Percentiles rank a stretch among this genome's conserved stretches.
These are phyloP conservation scores for Caenorhabditis virilis DNA, from an alignment of 2,888 invertebrate species.

Conservation along the genomic window DNA sequence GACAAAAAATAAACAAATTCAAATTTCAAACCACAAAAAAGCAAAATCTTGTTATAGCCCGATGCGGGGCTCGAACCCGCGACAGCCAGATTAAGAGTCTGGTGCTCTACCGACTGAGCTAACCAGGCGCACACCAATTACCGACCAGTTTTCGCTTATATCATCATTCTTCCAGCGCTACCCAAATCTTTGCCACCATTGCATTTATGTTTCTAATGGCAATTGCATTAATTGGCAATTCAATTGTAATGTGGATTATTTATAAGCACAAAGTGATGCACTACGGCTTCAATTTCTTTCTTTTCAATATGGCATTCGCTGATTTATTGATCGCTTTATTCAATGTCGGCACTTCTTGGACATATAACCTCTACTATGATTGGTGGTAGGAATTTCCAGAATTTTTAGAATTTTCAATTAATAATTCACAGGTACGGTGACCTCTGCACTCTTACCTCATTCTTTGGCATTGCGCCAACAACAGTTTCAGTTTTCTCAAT, in stretches of 20 bases:
- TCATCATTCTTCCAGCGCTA: slow-evolving; percentile 28
- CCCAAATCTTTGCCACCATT: slow-evolving; percentile 51
- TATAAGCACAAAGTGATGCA: slow-evolving; percentile 60
- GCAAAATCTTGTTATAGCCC: no score
- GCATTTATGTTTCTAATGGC: slow-evolving; percentile 54
- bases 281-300: slow-evolving; percentile 60
- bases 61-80: slow-evolving; percentile 67
- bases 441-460: slow-evolving; percentile 57
- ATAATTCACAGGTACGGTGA: slow-evolving; percentile 43
- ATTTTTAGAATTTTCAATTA: not conserved
- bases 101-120: slow-evolving; percentile 68
- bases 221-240: slow-evolving; percentile 56
- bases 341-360: slow-evolving; percentile 63
- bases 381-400: slow-evolving; percentile 49
- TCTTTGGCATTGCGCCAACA: slow-evolving; percentile 62
- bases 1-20: no score
- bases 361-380: slow-evolving; percentile 59
- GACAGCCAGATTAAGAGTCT: slow-evolving; percentile 68
- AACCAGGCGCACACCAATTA: slow-evolving; percentile 8
- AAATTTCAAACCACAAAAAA: no score
- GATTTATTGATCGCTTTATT: slow-evolving; percentile 61
- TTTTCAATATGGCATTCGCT: slow-evolving; percentile 64
- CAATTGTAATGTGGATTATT: slow-evolving; percentile 63
- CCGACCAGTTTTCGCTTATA: not conserved
- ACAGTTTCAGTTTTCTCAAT: slow-evolving; percentile 60